Conservation (phyloP, 2,797 vertebrate genomes). For the Pelochelys cantorii region DNA sequence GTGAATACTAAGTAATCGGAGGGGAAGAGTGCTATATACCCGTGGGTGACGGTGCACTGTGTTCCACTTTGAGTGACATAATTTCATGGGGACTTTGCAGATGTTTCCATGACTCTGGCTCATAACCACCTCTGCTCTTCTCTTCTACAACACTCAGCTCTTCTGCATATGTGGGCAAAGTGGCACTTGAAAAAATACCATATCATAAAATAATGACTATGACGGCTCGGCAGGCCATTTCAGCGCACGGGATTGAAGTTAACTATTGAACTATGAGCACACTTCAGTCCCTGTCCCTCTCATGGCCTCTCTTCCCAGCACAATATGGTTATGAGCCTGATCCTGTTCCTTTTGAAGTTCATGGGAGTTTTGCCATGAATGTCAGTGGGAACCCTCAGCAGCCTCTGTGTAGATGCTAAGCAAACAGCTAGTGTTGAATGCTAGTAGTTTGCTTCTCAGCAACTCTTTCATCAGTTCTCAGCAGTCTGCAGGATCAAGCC, state of each 20-base stretch:
- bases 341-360: background rate
- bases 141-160: rapidly evolving
- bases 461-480: rapidly evolving
- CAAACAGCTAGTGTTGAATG: background rate
- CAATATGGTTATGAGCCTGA: too few relatives aligned
- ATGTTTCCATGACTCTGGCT: background rate
- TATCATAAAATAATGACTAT: rapidly evolving
- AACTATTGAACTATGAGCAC: background rate
- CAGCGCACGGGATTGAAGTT: background rate
- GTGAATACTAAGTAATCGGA: background rate
- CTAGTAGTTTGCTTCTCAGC: rapidly evolving
- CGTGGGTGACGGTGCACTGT: rapidly evolving
- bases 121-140: background rate
- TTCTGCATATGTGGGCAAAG: background rate
- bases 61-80: background rate
- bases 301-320: rapidly evolving
- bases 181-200: background rate
- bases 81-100: background rate
- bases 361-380: background rate
- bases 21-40: rapidly evolving
- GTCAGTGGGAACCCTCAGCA: rapidly evolving
- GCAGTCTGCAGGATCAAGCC: background rate
- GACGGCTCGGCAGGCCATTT: rapidly evolving
- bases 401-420: background rate
- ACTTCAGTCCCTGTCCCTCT: background rate